Evolutionary conservation across 2,888 invertebrate genomes (phyloP), one percentile per base, ranked within the genome.

Genomic region (Lacanobia oleracea): DNA sequence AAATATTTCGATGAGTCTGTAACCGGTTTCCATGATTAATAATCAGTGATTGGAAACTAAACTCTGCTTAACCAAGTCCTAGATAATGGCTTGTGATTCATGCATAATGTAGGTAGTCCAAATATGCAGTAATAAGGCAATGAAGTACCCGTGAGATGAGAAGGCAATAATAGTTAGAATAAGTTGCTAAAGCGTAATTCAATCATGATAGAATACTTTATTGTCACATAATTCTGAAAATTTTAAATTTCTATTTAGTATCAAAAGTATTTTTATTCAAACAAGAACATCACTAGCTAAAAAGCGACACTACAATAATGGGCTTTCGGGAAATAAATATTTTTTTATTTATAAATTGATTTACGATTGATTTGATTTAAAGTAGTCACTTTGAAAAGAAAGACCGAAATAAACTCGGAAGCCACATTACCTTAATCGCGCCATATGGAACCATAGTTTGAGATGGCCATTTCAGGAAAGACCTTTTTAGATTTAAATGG

Each of bases 11-110:
- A 69, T 65, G 67, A 75, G 33, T 61, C 54, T 53, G 33, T 18
- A 75, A 82, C 82, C 77, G 83, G 82, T 82, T 80, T 33, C 18
- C 40, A 33, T 63, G 56, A 50, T 75, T 66, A 68, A 81, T 75
- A 67, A 43, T 40, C 33, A 27, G 21, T 61, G 70, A 72, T 72
- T 68, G 56, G 54, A 70, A 71, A 72, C 72, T 27, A 33, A 68
- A 68, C 53, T 65, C n/a, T 69, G 53, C 37, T 63, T 45, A 64
- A 59, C 67, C 9, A 74, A 51, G 69, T 72, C 62, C 54, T 75
- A 68, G 48, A 23, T 62, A 61, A 43, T 21, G 16, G 61, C n/a
- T 33, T 33, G 5, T 27, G 64, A 68, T 50, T 78, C 51, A 79
- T 53, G 0, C 9, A 8, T 40, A 12, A 27, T 54, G 10, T 63